Base-by-base conservation (phyloP, 2,888 invertebrate species). In the Tenthredo distinguenda region DNA sequence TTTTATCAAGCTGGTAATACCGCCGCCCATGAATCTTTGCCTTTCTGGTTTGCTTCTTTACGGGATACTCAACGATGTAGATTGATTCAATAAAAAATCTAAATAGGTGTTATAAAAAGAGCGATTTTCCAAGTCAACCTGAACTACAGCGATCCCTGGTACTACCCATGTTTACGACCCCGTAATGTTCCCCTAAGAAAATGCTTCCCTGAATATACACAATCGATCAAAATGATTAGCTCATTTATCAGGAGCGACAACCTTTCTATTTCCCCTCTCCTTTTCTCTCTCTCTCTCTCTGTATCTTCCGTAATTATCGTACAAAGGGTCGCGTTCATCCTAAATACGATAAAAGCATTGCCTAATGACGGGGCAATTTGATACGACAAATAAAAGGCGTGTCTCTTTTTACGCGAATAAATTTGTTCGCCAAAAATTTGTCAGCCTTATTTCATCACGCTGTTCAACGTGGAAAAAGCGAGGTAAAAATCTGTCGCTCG, bases 331-430 rank as follows among this genome's bases (percentile, higher is more conserved):
- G 47, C 34, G 47, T 68, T 43, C 71, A n/a, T 31, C 47, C 15
- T 71, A 47, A 83, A 83, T 83, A 71, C 68, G 47, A 68, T 83
- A 68, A 83, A 83, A 83, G 83, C 83, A 83, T 65, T 26, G 47
- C 71, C 26, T 83, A 47, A 83, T 83, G 65, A 83, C 31, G 43
- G n/a, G 47, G 83, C 31, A 68, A 83, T 83, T 83, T 68, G 83
- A 83, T 65, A 47, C 68, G 47, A 31, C 65, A 47, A 82, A 82
- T 31, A 40, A 58, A 50, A 65, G 82, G 82, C 65, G 43, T 26
- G 82, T 21, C 65, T 43, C 18, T 40, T 21, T 18, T 40, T n/a
- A 65, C 10, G 31, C 40, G 26, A 40, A 31, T 34, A 31, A 34
- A 55, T 79, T 79, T 58, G 55, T 79, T 79, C 10, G 58, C 26